phyloP scores from a whole-genome alignment of 2,113 vertebrate genomes.

The Grus americana region DNA sequence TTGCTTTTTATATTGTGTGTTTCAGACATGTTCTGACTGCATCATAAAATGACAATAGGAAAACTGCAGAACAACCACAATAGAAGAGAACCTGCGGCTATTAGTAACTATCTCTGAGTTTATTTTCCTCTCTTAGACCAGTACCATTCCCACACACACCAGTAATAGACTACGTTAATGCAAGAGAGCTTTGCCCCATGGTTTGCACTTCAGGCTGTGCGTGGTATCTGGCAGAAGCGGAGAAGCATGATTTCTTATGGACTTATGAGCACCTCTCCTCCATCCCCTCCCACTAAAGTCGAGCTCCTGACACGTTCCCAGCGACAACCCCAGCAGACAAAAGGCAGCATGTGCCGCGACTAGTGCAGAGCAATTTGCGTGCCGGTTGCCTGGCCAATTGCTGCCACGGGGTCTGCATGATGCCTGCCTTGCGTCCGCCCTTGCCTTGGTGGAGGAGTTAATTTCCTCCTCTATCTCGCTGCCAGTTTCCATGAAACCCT shows the following conservation, averaged over 20 bases:
- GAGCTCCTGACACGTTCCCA: neutral
- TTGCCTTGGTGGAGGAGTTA: conserved; percentile 13
- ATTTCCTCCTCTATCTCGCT: conserved; percentile 3
- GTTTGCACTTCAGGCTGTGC: neutral
- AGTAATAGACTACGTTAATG: neutral
- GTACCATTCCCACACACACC: neutral
- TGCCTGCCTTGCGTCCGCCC: accelerated
- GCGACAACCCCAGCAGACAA: neutral
- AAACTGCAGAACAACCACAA: neutral
- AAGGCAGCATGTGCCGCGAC: neutral
- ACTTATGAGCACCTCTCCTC: neutral
- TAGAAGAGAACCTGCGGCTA: neutral
- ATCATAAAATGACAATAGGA: neutral
- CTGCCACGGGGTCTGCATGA: neutral
- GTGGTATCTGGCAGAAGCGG: neutral
- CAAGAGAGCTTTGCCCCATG: neutral
- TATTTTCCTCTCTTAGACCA: neutral
- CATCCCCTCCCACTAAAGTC: neutral
- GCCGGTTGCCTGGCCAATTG: neutral
- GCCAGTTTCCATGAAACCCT: conserved; percentile 2
- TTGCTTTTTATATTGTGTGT: neutral
- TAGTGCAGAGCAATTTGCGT: neutral
- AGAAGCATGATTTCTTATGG: neutral
- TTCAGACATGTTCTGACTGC: conserved; percentile 35
- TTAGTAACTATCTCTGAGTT: neutral